A percentile compares a stretch with the other conserved stretches of the same genome.
Conservation (phyloP, 2,797 vertebrate genomes). For the Sarcophilus harrisii region DNA sequence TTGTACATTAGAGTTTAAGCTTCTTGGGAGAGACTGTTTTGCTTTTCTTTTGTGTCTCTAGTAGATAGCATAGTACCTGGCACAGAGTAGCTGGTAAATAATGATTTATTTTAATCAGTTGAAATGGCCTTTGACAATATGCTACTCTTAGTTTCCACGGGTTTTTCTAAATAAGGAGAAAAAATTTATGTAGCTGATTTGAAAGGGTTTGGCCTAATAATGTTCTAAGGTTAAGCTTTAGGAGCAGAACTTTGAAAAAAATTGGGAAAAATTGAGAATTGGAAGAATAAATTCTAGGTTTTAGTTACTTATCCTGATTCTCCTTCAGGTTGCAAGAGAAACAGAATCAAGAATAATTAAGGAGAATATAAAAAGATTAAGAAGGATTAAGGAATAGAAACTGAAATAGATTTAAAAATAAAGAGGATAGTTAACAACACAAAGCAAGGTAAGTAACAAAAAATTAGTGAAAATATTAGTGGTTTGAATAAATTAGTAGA, state of each 20-base stretch:
- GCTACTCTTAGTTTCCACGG: neutral
- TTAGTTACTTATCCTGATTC: neutral
- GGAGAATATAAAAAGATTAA: neutral
- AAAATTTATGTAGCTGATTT: neutral
- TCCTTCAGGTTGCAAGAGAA: neutral
- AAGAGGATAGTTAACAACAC: neutral
- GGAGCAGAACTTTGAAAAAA: neutral
- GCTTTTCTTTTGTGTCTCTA: neutral
- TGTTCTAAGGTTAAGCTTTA: neutral
- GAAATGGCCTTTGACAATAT: neutral
- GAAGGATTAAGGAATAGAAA: neutral
- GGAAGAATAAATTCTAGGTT: neutral
- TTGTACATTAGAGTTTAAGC: neutral
- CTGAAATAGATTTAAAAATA: neutral
- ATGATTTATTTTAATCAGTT: neutral
- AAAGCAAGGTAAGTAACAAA: neutral
- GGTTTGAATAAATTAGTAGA: neutral
- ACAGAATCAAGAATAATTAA: neutral
- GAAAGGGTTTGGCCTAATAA: neutral
- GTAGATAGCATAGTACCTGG: neutral
- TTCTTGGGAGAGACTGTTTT: neutral
- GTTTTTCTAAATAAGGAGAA: neutral
- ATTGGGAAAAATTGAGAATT: neutral
- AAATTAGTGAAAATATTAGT: neutral
- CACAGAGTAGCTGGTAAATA: neutral